Base-by-base conservation (phyloP, 2,888 invertebrate genomes). In the Hemithea aestivaria region DNA sequence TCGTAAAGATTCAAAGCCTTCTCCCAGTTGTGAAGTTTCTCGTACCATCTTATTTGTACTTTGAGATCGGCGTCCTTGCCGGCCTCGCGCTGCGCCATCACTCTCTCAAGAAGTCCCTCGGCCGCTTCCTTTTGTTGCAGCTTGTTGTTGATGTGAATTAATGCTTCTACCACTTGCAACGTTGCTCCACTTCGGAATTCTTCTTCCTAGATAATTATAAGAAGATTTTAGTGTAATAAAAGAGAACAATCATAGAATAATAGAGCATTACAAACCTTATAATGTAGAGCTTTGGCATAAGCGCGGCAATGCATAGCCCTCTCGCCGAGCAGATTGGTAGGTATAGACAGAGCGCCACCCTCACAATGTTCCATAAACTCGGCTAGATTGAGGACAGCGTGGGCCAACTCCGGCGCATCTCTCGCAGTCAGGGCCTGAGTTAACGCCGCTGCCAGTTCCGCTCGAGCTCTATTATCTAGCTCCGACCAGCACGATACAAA, bases 321-420 rank as follows among this genome's bases (percentile, higher is more conserved):
- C 54, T 97, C 94, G 0, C 98, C 98, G 0, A 99, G 82, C 31
- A 97, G 80, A 41, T 94, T 93, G 0, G 95, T 92, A 42, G 96
- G 93, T 42, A 99, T 90, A 0, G 98, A 98, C 45, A 99, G 80
- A 0, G 98, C 94, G 11, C 98, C 98, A 66, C 96, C 94, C 65
- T 99, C 99, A 64, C 98, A 99, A 69, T 99, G 99, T 63, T 99
- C 99, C 97, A 99, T 98, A 65, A 99, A 99, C 76, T 99, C 99
- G 0, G 98, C 98, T 46, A 99, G 87, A 84, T 99, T 99, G 7
- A 99, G 88, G 45, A 99, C 94, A 0, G 97, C 97, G 65, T 98
- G 98, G 0, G 97, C 98, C 27, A 98, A 93, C 73, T 99, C 98
- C 0, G 98, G 97, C 35, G 98, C 92, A 66, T 98, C 98, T 2